phyloP scores from a whole-genome alignment of 2,113 vertebrate genomes.

The Monopterus albus region DNA sequence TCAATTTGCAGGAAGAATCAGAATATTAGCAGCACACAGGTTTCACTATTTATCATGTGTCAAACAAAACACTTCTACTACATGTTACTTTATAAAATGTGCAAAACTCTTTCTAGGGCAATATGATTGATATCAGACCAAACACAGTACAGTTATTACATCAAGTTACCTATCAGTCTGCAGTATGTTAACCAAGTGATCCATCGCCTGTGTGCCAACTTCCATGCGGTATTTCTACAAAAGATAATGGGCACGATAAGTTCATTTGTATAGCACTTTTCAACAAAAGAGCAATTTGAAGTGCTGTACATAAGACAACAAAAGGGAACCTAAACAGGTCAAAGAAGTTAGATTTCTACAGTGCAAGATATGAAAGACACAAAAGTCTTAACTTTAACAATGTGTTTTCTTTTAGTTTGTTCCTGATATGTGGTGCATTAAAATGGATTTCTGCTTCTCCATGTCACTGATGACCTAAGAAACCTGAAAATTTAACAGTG shows the following conservation, averaged over 20 bases:
- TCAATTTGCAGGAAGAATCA: background rate
- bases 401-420: background rate
- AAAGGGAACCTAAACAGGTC: background rate
- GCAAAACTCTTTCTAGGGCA: background rate
- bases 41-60: background rate
- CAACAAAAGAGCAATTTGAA: background rate
- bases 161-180: conserved; percentile 91
- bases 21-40: background rate
- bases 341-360: too few relatives aligned
- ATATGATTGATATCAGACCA: background rate
- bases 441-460: too few relatives aligned
- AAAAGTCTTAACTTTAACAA: background rate
- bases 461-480: background rate
- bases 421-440: background rate
- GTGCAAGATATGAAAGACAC: too few relatives aligned
- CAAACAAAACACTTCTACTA: background rate
- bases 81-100: background rate
- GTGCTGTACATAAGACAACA: background rate
- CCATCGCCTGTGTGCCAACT: conserved; percentile 95
- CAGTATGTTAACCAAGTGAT: conserved; percentile 91
- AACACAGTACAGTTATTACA: background rate
- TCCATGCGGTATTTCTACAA: conserved; percentile 94
- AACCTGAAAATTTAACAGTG: background rate
- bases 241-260: background rate
- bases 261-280: background rate